A percentile compares a stretch with the other conserved stretches of the same genome.
phyloP scores from a whole-genome alignment of 2,888 invertebrate species.

The Labia minor region DNA sequence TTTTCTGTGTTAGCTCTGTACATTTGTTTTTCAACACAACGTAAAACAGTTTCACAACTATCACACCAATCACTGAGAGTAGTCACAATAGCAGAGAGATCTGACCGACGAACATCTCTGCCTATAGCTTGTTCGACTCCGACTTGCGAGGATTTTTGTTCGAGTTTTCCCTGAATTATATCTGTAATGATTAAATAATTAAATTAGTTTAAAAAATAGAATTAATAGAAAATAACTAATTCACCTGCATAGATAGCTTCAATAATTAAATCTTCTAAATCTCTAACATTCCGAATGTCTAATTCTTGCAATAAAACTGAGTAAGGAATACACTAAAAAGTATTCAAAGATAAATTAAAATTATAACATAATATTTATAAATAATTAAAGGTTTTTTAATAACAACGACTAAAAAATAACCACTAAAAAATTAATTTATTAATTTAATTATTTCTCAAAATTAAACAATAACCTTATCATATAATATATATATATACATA shows the following conservation, averaged over 20 bases:
- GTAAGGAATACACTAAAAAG: constrained; percentile 71
- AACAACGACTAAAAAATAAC: not conserved
- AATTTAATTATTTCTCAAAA: too few species aligned
- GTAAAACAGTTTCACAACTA: constrained; percentile 77
- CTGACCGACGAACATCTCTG: constrained; percentile 77
- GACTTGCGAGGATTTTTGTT: constrained; percentile 85
- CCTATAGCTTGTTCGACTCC: constrained; percentile 93
- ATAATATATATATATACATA: too few species aligned
- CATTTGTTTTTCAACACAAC: constrained; percentile 83
- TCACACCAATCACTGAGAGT: constrained; percentile 83
- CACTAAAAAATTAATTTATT: not conserved
- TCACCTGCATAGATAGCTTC: constrained; percentile 94
- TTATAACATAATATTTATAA: constrained; percentile 21
- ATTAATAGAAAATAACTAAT: constrained; percentile 20
- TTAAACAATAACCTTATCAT: too few species aligned
- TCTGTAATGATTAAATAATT: constrained; percentile 45
- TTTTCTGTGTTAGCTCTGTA: constrained; percentile 76
- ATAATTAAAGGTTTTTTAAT: too few species aligned
- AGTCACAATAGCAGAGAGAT: constrained; percentile 67
- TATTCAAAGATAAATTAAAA: constrained; percentile 27
- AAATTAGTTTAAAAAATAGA: constrained; percentile 19
- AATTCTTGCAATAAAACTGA: constrained; percentile 71
- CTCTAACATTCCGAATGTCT: constrained; percentile 81
- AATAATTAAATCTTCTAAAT: constrained; percentile 92
- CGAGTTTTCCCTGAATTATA: constrained; percentile 90